These are phyloP conservation scores for Orussus abietinus DNA, from an alignment of 1,140 invertebrate species.

Conservation along the genomic window DNA sequence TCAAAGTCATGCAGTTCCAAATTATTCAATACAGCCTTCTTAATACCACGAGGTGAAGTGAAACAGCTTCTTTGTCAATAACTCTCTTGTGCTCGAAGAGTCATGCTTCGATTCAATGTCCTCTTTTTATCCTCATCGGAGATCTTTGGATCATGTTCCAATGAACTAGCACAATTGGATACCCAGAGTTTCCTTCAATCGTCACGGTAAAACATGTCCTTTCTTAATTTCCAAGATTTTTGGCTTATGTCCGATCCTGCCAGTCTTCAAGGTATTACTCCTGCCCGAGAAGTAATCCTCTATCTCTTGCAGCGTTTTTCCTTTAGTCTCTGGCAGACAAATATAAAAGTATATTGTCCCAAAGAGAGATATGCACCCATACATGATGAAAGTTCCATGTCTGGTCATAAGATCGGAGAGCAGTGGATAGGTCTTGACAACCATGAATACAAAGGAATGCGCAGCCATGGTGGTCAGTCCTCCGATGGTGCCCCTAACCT, in stretches of 20 bases:
- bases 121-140: too few relatives aligned
- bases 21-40: too few relatives aligned
- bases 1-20: too few relatives aligned
- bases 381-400: conserved; percentile 62
- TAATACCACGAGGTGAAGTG: too few relatives aligned
- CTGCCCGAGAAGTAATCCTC: conserved; percentile 65
- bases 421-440: conserved; percentile 66
- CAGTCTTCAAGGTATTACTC: conserved; percentile 43
- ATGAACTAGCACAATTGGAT: too few relatives aligned
- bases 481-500: conserved; percentile 65
- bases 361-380: conserved; percentile 60
- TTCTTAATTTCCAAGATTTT: conserved; percentile 36
- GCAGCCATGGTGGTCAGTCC: conserved; percentile 65
- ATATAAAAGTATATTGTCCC: conserved; percentile 59
- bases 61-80: too few relatives aligned
- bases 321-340: conserved; percentile 79
- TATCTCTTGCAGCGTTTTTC: conserved; percentile 72
- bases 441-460: conserved; percentile 63
- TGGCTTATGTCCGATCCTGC: conserved; percentile 25
- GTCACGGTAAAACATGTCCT: conserved; percentile 40
- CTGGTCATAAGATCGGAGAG: conserved; percentile 52
- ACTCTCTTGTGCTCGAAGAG: too few relatives aligned
- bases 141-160: too few relatives aligned
- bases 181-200: too few relatives aligned
- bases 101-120: too few relatives aligned